Percentiles rank a stretch among this genome's conserved stretches.
phyloP scores from a whole-genome alignment of 2,888 invertebrate species.

The Apamea sordens region DNA sequence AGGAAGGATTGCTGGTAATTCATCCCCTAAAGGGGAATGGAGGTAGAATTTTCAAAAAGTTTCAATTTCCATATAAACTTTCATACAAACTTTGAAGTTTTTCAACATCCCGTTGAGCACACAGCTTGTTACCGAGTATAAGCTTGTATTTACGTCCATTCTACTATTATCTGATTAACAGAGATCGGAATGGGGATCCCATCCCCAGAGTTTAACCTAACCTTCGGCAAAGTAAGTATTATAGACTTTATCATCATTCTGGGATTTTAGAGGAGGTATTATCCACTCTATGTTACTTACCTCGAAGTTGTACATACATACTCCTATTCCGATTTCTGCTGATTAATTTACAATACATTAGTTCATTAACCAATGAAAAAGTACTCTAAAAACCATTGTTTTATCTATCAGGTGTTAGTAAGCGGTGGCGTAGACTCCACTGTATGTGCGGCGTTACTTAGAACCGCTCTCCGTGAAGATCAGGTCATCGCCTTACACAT shows the following conservation, averaged over 20 bases:
- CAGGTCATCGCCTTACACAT: slow-evolving; percentile 99
- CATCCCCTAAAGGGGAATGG: not conserved
- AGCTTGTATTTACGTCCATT: not conserved
- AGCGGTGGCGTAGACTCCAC: slow-evolving; percentile 99
- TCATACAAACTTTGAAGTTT: not conserved
- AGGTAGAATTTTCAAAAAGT: not conserved
- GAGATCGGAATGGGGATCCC: no score
- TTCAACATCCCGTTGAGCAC: not conserved
- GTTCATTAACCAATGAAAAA: not conserved
- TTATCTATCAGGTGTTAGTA: slow-evolving; percentile 93
- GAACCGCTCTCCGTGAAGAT: slow-evolving; percentile 96
- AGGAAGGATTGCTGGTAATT: not conserved
- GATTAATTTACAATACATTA: not conserved
- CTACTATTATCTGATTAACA: not conserved
- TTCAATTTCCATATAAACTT: not conserved
- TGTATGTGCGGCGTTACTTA: slow-evolving; percentile 99
- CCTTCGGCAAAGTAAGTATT: no score
- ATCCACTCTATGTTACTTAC: no score
- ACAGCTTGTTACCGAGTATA: not conserved
- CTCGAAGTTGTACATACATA: no score
- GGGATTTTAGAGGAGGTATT: no score
- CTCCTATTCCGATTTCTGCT: no score
- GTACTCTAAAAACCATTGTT: not conserved
- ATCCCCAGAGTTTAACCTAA: no score
- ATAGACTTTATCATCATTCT: no score